Conservation (phyloP, 2,797 vertebrate species). For the Enteromius viviparus region DNA sequence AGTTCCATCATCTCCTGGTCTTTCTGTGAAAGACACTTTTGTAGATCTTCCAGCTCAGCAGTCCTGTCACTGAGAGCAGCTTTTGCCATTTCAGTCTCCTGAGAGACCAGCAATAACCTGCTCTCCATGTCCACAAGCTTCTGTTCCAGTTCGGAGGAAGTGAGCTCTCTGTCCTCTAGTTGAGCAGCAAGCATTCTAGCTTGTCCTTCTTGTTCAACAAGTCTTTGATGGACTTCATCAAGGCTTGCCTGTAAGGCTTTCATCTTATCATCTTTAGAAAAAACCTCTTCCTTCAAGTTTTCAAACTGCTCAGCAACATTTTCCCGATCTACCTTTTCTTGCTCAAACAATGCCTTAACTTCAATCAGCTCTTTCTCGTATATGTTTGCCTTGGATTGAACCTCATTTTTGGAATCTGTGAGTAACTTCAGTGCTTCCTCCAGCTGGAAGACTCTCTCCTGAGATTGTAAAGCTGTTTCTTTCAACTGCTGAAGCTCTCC, state of each 20-base stretch:
- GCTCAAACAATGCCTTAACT: conserved; percentile 71
- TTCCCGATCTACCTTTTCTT: conserved; percentile 47
- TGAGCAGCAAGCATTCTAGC: conserved; percentile 78
- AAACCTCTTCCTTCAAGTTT: conserved; percentile 78
- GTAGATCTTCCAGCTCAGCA: conserved; percentile 78
- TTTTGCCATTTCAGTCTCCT: conserved; percentile 71
- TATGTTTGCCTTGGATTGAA: conserved; percentile 69
- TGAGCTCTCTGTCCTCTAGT: conserved; percentile 77
- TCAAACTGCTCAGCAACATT: conserved; percentile 82
- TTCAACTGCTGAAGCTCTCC: conserved; percentile 80
- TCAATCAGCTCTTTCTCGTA: conserved; percentile 74
- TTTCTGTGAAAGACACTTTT: conserved; percentile 78
- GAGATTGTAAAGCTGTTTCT: conserved; percentile 75
- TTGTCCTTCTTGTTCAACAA: conserved; percentile 79
- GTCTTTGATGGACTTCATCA: conserved; percentile 71
- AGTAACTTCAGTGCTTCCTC: conserved; percentile 69
- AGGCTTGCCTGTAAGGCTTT: conserved; percentile 82
- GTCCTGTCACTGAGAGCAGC: conserved; percentile 76
- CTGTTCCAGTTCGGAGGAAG: conserved; percentile 73
- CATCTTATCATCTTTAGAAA: conserved; percentile 85
- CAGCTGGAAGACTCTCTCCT: conserved; percentile 73
- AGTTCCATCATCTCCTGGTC: conserved; percentile 86
- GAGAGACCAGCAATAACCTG: conserved; percentile 77
- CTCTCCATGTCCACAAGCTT: conserved; percentile 72
- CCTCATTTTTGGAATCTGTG: conserved; percentile 75